These are phyloP conservation scores for Phenganax subtilis DNA, from an alignment of 92 coral and sea anemone species.

Conservation along the genomic window DNA sequence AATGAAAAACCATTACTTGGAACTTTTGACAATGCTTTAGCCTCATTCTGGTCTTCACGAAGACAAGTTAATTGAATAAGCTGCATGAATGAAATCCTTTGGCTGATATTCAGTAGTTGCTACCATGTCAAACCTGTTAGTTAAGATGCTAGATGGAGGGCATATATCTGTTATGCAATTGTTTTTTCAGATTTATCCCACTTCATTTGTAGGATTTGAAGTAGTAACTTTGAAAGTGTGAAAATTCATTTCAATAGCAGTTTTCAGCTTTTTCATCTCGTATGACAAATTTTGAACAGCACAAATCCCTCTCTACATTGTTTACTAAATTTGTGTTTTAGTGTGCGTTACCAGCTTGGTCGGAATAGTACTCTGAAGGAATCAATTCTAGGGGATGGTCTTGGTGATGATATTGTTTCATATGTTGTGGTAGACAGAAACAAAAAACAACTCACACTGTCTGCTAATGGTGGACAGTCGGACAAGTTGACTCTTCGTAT, in stretches of 20 bases:
- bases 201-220: no score
- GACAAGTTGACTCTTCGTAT: background rate
- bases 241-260: background rate
- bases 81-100: no score
- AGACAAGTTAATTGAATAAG: no score
- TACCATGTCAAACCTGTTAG: no score
- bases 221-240: no score
- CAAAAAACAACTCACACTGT: conserved; percentile 9
- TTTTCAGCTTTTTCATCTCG: background rate
- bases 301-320: background rate
- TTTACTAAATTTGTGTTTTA: background rate
- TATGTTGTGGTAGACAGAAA: conserved; percentile 23
- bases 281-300: background rate
- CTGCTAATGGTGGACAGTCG: conserved; percentile 37
- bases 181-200: no score
- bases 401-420: conserved; percentile 34
- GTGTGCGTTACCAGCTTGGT: conserved; percentile 33
- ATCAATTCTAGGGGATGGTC: conserved; percentile 30
- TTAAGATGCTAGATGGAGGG: no score
- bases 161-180: no score
- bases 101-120: no score
- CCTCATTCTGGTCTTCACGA: no score
- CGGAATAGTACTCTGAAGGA: conserved; percentile 17
- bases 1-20: no score
- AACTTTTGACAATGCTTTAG: no score